Base-by-base conservation (phyloP, 2,797 vertebrate species). In the Poecile montanus region DNA sequence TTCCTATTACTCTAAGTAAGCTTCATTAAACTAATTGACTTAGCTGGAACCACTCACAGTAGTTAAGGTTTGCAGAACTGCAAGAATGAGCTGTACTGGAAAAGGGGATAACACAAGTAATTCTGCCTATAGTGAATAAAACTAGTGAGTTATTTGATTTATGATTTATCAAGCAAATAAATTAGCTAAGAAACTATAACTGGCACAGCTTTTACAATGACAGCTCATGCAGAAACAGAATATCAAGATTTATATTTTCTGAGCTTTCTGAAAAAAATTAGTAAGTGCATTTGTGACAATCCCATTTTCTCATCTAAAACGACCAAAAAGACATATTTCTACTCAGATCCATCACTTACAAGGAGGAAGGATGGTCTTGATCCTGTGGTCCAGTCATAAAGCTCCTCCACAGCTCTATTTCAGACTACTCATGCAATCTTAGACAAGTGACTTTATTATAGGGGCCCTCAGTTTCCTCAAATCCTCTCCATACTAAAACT, bases 1-100 rank as follows among this genome's bases (percentile, higher is more conserved):
- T 82, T 86, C 34, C 23, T 63, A 67, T 74, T 80, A 45, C 32
- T 80, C 48, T 74, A 62, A 74, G 53, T 71, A 88, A 77, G 53
- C 11, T 60, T 90, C 65, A 71, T 80, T 80, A 77, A 83, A 84
- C 45, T 85, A 91, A 93, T 80, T 88, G 57, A 81, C 68, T 82
- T 76, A 50, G 32, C 56, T 85, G 79, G 56, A 95, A 80, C n/a
- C 5, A 7, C 16, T 90, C 57, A 85, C 11, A 48, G 45, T 42
- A 77, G 68, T 44, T 73, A 88, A 63, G 26, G 22, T 56, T 68
- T 86, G 26, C 65, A 93, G 68, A 74, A 51, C 4, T 66, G 44
- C 56, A 79, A 76, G 25, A 78, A 92, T 50, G 34, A 71, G 4
- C 29, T 74, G 10, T 50, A 67, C 32, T 47, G 45, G 18, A 63